Conservation (phyloP, 2,888 invertebrate species). For the Drosophila falleni region DNA sequence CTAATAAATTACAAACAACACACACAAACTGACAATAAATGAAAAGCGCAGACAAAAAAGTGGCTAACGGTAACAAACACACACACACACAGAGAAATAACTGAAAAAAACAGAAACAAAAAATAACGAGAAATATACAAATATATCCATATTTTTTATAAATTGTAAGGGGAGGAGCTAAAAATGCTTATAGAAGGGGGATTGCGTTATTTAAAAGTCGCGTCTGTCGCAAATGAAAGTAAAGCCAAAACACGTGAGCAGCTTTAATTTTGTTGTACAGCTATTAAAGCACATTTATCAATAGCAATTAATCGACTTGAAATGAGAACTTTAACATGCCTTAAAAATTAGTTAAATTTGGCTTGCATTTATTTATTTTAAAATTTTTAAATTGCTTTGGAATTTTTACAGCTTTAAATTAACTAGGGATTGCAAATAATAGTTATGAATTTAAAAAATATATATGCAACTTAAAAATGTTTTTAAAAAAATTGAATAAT, state of each 20-base stretch:
- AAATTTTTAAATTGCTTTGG: too few species aligned
- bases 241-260: constrained; percentile 37
- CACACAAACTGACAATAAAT: constrained; percentile 37
- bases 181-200: neutral
- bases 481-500: too few species aligned
- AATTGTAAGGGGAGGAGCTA: neutral
- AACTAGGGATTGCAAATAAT: too few species aligned
- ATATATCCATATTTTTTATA: constrained; percentile 28
- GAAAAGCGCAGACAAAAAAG: constrained; percentile 72
- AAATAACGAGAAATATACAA: constrained; percentile 45
- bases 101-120: neutral
- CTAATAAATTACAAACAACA: constrained; percentile 77
- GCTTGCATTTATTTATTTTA: too few species aligned
- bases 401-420: too few species aligned
- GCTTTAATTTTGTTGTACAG: neutral
- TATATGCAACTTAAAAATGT: too few species aligned
- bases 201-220: constrained; percentile 57
- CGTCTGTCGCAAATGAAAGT: constrained; percentile 44
- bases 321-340: too few species aligned
- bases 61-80: constrained; percentile 50
- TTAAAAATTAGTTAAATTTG: too few species aligned
- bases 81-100: constrained; percentile 7
- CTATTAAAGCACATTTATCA: constrained; percentile 7
- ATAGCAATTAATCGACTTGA: neutral
- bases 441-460: too few species aligned